These are phyloP conservation scores for Trachelus iudaicus DNA, from an alignment of 2,888 invertebrate species.

Conservation along the genomic window DNA sequence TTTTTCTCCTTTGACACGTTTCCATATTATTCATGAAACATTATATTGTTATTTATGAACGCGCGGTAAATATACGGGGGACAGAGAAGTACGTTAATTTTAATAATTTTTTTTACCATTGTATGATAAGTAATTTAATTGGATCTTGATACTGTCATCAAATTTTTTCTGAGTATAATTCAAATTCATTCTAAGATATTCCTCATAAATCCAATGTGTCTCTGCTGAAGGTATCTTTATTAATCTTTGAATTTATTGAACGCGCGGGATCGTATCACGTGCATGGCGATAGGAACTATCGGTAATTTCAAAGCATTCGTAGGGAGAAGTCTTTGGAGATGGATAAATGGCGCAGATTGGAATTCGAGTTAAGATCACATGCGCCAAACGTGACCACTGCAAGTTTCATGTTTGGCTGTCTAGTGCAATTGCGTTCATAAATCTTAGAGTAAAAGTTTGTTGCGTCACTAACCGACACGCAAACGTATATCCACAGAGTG, in stretches of 20 bases:
- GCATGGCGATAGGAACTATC: neutral
- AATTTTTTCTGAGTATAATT: neutral
- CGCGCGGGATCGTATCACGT: neutral
- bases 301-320: neutral
- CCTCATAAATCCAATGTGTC: neutral
- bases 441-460: constrained; percentile 50
- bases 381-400: constrained; percentile 23
- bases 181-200: neutral
- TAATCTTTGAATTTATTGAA: neutral
- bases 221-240: neutral
- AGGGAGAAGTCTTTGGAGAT: constrained; percentile 16
- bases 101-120: neutral
- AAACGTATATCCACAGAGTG: neutral
- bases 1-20: neutral
- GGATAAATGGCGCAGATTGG: constrained; percentile 41
- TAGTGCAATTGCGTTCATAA: constrained; percentile 47
- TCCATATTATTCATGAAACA: neutral
- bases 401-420: constrained; percentile 42
- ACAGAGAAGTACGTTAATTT: neutral
- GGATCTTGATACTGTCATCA: neutral
- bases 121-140: neutral
- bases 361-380: constrained; percentile 39
- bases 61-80: neutral
- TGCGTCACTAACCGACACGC: constrained; percentile 21
- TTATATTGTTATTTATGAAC: neutral